Evolutionary conservation across 2,113 vertebrate genomes (phyloP), one percentile per base, ranked within the genome.

Genomic region (Rissa tridactyla): DNA sequence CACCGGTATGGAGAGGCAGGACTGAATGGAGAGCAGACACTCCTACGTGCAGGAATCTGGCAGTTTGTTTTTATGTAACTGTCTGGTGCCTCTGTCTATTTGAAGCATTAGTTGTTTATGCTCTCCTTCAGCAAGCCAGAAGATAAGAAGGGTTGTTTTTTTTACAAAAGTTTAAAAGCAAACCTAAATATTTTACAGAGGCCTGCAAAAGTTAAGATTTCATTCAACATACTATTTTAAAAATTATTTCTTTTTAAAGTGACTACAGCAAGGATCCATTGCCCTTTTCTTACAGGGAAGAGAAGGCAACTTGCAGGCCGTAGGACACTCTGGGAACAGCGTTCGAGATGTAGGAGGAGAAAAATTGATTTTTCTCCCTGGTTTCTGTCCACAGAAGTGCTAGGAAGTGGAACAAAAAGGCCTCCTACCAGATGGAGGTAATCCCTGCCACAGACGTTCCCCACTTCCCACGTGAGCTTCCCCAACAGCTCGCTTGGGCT

Each of bases 31-130:
- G 93, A 91, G 61, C 81, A 95, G 86, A 60, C 70, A 82, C 87
- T 91, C 95, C 93, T 69, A 92, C 91, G 38, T 60, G 54, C 84
- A 85, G 91, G 57, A 86, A 92, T 75, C 93, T 82, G 69, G n/a
- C 21, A 3, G 57, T 64, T 75, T 94, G 87, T 38, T 91, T 96
- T 97, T 96, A 95, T 94, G 65, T 96, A 87, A 91, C 89, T 92
- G 89, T 96, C 94, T 96, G 77, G 30, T 97, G 89, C 73, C 73
- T 95, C 51, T 55, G 17, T 40, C 93, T 94, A 10, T 86, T 96
- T 94, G 93, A 92, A 84, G 77, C 42, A 32, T 69, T 77, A 55
- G 65, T 42, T 96, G 76, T 86, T 94, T 70, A 60, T 87, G 46
- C 14, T 92, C 26, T 91, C 44, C 46, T 44, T 80, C 84, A 60